Base-by-base conservation (phyloP, 2,888 invertebrate species). In the Agelastica alni region DNA sequence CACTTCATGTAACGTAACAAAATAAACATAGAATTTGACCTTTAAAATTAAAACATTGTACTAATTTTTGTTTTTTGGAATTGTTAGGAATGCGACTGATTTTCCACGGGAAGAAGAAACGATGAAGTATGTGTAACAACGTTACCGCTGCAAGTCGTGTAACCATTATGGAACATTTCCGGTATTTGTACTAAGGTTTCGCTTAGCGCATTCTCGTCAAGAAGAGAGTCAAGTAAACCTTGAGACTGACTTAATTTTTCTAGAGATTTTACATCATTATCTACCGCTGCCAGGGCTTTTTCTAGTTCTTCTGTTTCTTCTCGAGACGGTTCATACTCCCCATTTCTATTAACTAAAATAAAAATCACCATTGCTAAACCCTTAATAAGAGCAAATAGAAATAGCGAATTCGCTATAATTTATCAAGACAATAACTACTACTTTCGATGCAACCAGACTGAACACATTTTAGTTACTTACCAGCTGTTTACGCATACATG, bases 241-340 rank as follows among this genome's bases (percentile, higher is more conserved):
- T 82, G 81, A 3, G 83, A 78, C 63, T 81, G 81, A 48, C 85
- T 85, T 75, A 85, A 78, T 75, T 86, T 85, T 72, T 87, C 86
- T 66, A 87, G 75, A 53, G 85, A 85, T 74, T 86, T 84, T 13
- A 87, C 85, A 70, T 86, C 86, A 71, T 86, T 85, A 71, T 88
- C 88, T 36, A 89, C 89, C 41, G 86, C 86, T 64, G 88, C 89
- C 59, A 94, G 77, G 5, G 93, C 93, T 55, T 93, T 85, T 72
- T 93, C 93, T 66, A 94, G 77, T 74, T 93, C 93, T 63, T 93
- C 93, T 26, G 91, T 88, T 76, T 94, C 93, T 71, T 91, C 93
- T 71, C 85, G 82, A 42, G 87, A 83, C 28, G 87, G 86, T 66
- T 84, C 83, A 66, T 85, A 85, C 61, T 85, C 85, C n/a, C 86